A percentile compares a stretch with the other conserved stretches of the same genome.
These are phyloP conservation scores for Odontomachus brunneus DNA, from an alignment of 1,140 invertebrate genomes.

Conservation along the genomic window DNA sequence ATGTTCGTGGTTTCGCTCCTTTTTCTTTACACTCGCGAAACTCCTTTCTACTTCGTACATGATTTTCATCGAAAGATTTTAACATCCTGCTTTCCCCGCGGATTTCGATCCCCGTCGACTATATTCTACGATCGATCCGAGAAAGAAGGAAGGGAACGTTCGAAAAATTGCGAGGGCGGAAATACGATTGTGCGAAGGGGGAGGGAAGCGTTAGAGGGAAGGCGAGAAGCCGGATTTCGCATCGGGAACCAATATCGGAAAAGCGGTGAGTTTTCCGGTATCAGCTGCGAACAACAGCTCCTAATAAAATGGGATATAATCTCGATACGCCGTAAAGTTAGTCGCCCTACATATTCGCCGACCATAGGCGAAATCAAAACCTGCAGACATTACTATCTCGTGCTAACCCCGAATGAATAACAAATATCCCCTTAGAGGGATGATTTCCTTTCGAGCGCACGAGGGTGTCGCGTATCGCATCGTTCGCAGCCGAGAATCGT, in stretches of 20 bases:
- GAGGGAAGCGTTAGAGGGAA: background rate
- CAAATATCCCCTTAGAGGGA: constrained; percentile 4
- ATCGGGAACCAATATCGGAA: constrained; percentile 38
- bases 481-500: background rate
- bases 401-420: constrained; percentile 48
- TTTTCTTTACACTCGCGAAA: constrained; percentile 6
- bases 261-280: constrained; percentile 37
- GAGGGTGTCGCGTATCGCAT: background rate
- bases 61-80: background rate
- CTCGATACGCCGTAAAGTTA: constrained; percentile 42
- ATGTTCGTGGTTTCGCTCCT: background rate
- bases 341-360: constrained; percentile 14
- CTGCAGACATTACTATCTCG: constrained; percentile 1
- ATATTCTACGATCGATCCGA: background rate
- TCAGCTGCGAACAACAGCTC: constrained; percentile 47
- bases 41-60: background rate
- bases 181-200: constrained; percentile 9
- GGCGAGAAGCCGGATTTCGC: background rate
- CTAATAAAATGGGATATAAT: constrained; percentile 62
- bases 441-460: background rate
- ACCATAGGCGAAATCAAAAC: constrained; percentile 7
- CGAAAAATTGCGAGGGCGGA: background rate
- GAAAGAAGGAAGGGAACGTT: background rate
- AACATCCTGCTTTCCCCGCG: background rate
- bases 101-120: background rate